A percentile compares a stretch with the other conserved stretches of the same genome.
Evolutionary conservation across 2,888 invertebrate genomes (phyloP).

Genomic region (Calameuta idolon): DNA sequence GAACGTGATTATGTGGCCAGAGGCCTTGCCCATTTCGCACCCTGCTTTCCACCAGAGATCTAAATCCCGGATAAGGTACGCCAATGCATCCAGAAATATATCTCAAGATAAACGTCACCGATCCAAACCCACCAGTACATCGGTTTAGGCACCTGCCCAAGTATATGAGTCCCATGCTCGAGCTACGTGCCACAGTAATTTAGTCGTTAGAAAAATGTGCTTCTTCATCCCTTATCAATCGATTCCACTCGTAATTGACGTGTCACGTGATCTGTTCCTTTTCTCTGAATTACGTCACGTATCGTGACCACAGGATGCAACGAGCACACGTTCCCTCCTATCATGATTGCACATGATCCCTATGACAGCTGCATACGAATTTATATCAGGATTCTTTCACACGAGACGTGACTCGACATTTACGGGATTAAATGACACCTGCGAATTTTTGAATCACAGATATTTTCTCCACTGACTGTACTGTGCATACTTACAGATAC

Average conservation of each 20-base stretch:
- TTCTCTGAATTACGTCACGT: background rate
- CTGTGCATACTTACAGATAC: no score
- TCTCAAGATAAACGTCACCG: background rate
- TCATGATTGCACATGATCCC: background rate
- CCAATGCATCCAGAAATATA: background rate
- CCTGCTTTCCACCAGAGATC: conserved; percentile 32
- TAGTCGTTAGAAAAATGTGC: background rate
- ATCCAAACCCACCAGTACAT: background rate
- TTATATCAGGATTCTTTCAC: background rate
- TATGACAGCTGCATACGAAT: background rate
- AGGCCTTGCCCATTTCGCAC: conserved; percentile 25
- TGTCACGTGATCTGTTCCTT: background rate
- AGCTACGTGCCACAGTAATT: background rate
- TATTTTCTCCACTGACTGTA: background rate
- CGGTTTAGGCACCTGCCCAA: background rate
- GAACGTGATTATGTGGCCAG: conserved; percentile 46
- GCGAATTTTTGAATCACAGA: background rate
- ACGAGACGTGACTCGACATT: background rate
- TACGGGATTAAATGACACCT: background rate
- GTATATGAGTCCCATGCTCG: background rate
- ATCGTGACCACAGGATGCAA: background rate
- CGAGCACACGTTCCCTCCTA: background rate
- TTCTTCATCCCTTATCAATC: background rate
- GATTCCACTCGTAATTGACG: background rate
- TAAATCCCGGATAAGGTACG: background rate